Evolutionary conservation across 2,113 vertebrate species (phyloP), one percentile per base, ranked within the genome.

Genomic region (Pleuronectes platessa): DNA sequence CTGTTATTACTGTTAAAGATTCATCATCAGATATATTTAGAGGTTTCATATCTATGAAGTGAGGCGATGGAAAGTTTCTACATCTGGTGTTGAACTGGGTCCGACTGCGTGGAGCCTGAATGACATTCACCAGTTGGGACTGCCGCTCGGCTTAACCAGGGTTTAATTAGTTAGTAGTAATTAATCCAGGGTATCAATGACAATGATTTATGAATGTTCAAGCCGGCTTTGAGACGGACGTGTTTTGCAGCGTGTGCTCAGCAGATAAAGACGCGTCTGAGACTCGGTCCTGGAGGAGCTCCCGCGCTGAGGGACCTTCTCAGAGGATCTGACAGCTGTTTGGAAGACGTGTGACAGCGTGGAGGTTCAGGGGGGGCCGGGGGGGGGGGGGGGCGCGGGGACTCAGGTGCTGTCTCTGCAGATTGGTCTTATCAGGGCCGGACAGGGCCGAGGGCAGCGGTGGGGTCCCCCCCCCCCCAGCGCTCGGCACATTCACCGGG

Each of bases 341-440:
- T 85, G 47, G 51, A 76, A 26, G 53, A 35, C 18, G 49, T 42
- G 61, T 89, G 90, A 92, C 90, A 89, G 74, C 65, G n/a, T 73
- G 67, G 83, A 71, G 84, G 67, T 77, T 58, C 62, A 42, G 58
- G 58, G 12, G 2, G 9, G 14, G 26, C 6, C 31, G 37, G 72
- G 26, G 26, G 26, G 26, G 26, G 3, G 37, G 74, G 26, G 26
- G 26, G 26, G 26, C 2, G 0, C 0, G 26, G 26, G 82, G 77
- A 65, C 89, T 90, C 90, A 91, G 90, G 90, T 91, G 89, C 77
- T 59, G 71, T 70, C 85, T 82, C 82, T 56, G 31, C 74, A 82
- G 81, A 88, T 83, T 82, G 80, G 86, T 74, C 88, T 93, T 93
- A 94, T 94, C 92, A 85, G 72, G 51, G 74, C 14, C 2, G 76